Conservation (phyloP, 1,140 invertebrate species). For the Drosophila kikkawai region DNA sequence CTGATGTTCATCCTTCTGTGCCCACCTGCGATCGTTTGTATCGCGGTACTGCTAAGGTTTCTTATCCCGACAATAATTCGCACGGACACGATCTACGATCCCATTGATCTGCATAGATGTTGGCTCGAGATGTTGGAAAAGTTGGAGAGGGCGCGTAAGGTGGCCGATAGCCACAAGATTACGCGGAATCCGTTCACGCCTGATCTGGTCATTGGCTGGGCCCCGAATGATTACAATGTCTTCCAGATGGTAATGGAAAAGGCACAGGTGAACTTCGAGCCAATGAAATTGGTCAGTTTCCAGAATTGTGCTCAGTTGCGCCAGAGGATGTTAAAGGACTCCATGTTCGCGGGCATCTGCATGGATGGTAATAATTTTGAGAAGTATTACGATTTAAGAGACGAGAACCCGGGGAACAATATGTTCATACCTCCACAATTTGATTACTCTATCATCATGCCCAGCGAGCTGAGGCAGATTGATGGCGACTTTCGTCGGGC, state of each 20-base stretch:
- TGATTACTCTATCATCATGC: constrained; percentile 52
- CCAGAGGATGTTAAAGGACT: background rate
- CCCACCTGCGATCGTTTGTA: constrained; percentile 19
- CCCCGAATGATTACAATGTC: constrained; percentile 21
- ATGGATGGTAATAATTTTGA: constrained; percentile 11
- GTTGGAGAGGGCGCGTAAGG: constrained; percentile 1
- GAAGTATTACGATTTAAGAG: too few species aligned
- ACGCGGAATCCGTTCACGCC: constrained; percentile 45
- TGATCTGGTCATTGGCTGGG: constrained; percentile 54
- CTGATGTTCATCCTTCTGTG: constrained; percentile 32
- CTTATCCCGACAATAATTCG: background rate
- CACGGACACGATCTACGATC: constrained; percentile 6
- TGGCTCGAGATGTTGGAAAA: constrained; percentile 46
- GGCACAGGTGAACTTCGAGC: background rate
- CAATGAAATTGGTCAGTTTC: constrained; percentile 1
- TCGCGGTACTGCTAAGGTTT: constrained; percentile 39
- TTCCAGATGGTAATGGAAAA: constrained; percentile 16
- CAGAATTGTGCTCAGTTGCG: constrained; percentile 9
- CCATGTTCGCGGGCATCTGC: constrained; percentile 58
- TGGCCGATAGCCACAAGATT: background rate
- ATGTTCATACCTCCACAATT: constrained; percentile 5
- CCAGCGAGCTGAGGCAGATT: constrained; percentile 54
- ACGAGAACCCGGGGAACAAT: too few species aligned
- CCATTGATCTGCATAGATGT: background rate
- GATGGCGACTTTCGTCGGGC: constrained; percentile 16